Conservation (phyloP, 1,140 invertebrate species). For the Drosophila tani region DNA sequence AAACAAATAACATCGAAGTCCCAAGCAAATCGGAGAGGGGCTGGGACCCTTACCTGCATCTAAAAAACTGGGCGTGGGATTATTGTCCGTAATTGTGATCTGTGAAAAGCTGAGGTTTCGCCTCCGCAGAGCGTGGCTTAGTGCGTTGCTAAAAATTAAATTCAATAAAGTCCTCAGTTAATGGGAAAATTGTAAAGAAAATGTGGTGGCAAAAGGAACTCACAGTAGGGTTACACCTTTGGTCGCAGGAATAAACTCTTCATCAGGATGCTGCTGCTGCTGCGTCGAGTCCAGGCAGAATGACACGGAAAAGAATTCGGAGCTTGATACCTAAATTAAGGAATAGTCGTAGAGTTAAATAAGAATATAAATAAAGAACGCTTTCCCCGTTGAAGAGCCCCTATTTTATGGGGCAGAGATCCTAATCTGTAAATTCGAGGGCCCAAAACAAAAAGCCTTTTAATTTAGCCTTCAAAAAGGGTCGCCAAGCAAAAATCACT, state of each 20-base stretch:
- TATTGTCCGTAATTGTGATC: slow-evolving; percentile 78
- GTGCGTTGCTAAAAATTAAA: slow-evolving; percentile 85
- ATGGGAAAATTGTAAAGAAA: background rate
- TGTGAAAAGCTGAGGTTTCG: slow-evolving; percentile 81
- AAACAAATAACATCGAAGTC: slow-evolving; percentile 71
- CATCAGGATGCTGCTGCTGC: slow-evolving; percentile 71
- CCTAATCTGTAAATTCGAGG: slow-evolving; percentile 30
- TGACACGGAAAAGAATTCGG: slow-evolving; percentile 91
- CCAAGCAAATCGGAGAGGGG: background rate
- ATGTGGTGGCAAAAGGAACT: slow-evolving; percentile 76
- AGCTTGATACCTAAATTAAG: slow-evolving; percentile 88
- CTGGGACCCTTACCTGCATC: slow-evolving; percentile 83
- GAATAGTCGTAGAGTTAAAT: background rate
- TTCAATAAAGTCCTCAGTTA: background rate
- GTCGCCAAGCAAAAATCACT: slow-evolving; percentile 31
- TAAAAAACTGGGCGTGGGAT: slow-evolving; percentile 87
- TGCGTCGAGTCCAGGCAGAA: slow-evolving; percentile 87
- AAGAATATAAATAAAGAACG: background rate
- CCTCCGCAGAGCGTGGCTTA: slow-evolving; percentile 82
- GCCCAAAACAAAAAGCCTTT: slow-evolving; percentile 10
- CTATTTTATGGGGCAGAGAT: slow-evolving; percentile 2
- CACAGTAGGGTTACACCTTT: slow-evolving; percentile 90
- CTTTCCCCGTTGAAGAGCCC: background rate
- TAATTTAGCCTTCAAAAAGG: slow-evolving; percentile 28
- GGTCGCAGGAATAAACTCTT: slow-evolving; percentile 89